phyloP scores from a whole-genome alignment of 2,113 vertebrate species.

The Atractosteus spatula region DNA sequence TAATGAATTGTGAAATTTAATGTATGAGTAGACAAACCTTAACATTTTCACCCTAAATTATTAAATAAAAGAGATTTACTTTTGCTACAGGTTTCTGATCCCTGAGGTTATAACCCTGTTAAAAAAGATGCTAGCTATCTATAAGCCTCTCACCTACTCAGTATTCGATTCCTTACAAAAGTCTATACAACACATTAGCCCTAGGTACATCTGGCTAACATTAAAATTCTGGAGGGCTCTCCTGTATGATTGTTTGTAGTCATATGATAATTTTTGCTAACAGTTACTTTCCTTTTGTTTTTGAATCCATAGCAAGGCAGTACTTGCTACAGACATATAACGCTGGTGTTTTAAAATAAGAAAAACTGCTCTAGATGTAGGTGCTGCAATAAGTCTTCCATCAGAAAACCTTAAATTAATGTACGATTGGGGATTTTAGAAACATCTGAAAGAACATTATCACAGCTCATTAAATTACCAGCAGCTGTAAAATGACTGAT shows the following conservation, averaged over 20 bases:
- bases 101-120: too few species aligned
- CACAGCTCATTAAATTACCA: conserved; percentile 4
- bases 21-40: too few species aligned
- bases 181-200: too few species aligned
- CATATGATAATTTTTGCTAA: background rate
- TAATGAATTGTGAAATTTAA: too few species aligned
- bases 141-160: too few species aligned
- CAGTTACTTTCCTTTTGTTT: background rate
- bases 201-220: too few species aligned
- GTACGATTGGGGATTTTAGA: background rate
- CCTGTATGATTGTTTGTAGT: background rate
- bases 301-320: background rate
- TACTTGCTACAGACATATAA: background rate
- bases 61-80: too few species aligned
- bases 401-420: background rate
- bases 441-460: conserved; percentile 2
- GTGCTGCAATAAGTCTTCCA: background rate
- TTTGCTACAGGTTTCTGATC: too few species aligned
- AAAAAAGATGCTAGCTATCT: too few species aligned
- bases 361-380: background rate
- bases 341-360: background rate
- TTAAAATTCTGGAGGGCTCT: too few species aligned
- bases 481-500: background rate
- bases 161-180: too few species aligned
- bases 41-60: too few species aligned